These are phyloP conservation scores for Odontamblyopus rebecca DNA, from an alignment of 2,797 vertebrate genomes.

Conservation along the genomic window DNA sequence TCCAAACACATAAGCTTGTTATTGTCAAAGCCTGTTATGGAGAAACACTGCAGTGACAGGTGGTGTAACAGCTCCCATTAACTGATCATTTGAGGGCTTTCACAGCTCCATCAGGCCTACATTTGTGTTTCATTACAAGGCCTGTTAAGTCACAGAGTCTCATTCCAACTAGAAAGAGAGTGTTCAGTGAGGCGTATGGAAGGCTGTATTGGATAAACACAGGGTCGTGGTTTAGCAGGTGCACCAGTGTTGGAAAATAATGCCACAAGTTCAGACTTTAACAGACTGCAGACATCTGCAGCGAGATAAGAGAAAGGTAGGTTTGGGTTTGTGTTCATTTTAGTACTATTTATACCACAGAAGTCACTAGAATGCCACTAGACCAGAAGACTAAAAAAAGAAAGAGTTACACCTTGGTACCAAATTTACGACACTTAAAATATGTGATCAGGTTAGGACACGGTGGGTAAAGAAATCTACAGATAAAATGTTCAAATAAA, in stretches of 20 bases:
- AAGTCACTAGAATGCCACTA: background rate
- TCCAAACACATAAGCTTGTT: background rate
- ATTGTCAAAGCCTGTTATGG: background rate
- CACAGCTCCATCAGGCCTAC: conserved; percentile 1
- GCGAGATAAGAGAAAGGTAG: background rate
- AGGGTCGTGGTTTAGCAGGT: conserved; percentile 9
- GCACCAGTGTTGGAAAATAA: background rate
- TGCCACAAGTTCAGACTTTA: conserved; percentile 6
- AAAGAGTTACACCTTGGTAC: no score
- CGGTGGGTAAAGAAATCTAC: background rate
- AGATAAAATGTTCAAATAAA: background rate
- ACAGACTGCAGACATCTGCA: conserved; percentile 6
- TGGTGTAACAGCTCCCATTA: conserved; percentile 6
- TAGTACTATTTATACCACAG: background rate
- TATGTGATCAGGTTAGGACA: background rate
- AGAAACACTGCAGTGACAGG: background rate
- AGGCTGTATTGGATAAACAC: conserved; percentile 1
- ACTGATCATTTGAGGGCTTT: conserved; percentile 6
- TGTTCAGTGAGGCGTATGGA: conserved; percentile 1
- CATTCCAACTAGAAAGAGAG: background rate
- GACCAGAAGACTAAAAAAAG: background rate
- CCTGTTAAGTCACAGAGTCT: background rate
- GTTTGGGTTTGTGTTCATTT: background rate
- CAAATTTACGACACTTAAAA: background rate
- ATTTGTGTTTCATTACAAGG: conserved; percentile 1